Percentiles rank a stretch among this genome's conserved stretches.
Conservation (phyloP, 2,113 vertebrate genomes). For the Cervus canadensis region DNA sequence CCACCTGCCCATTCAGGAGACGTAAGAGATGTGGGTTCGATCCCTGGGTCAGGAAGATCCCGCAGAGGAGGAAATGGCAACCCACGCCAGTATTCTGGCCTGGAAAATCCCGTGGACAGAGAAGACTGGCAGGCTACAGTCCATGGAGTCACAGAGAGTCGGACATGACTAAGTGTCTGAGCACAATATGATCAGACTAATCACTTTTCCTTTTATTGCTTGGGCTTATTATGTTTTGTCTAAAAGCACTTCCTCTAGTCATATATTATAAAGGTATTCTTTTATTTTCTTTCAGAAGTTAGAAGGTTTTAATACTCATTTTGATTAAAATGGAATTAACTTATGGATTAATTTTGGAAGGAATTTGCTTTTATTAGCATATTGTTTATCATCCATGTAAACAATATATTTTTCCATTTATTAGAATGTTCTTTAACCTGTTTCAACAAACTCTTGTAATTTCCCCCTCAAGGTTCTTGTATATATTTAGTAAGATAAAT, state of each 20-base stretch:
- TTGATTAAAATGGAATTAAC: neutral
- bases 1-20: neutral
- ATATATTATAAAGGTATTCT: neutral
- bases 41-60: neutral
- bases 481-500: neutral
- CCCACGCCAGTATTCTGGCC: neutral
- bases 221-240: neutral
- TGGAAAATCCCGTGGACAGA: neutral
- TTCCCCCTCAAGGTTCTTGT: neutral
- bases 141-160: neutral
- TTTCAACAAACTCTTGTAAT: neutral
- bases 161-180: neutral
- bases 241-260: neutral
- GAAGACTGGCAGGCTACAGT: neutral
- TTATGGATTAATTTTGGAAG: neutral
- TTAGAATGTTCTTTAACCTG: neutral
- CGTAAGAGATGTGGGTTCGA: neutral
- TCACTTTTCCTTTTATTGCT: neutral
- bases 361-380: neutral
- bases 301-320: neutral
- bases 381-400: neutral
- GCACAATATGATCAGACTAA: neutral
- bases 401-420: neutral
- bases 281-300: neutral
- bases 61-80: neutral